phyloP scores from a whole-genome alignment of 1,140 invertebrate genomes.

The Drosophila takahashii region DNA sequence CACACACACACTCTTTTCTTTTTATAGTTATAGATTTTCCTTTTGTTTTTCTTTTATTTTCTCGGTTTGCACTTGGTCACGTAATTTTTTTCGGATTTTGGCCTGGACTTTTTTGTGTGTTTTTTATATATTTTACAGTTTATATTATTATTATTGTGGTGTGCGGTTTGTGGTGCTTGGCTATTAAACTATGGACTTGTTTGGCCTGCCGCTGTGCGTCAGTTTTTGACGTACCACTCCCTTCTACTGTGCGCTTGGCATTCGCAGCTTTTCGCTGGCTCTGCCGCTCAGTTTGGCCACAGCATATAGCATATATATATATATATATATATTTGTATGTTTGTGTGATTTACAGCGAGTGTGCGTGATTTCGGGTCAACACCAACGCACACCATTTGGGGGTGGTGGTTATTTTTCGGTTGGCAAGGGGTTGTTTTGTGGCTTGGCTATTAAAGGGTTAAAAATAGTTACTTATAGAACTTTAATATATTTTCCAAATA shows the following conservation, averaged over 20 bases:
- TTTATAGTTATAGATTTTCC: conserved; percentile 13
- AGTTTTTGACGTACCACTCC: conserved; percentile 85
- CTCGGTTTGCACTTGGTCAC: conserved; percentile 42
- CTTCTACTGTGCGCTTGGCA: conserved; percentile 76
- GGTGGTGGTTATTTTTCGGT: conserved; percentile 13
- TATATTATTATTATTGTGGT: conserved; percentile 42
- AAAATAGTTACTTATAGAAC: too few relatives aligned
- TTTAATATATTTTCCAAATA: too few relatives aligned
- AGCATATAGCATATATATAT: conserved; percentile 17
- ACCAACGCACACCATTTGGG: conserved; percentile 47
- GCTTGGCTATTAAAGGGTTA: too few relatives aligned
- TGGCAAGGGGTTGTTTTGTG: conserved; percentile 30
- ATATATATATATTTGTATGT: conserved; percentile 17
- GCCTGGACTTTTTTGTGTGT: conserved; percentile 33
- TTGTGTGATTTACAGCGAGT: conserved; percentile 81
- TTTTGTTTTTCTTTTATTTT: conserved; percentile 9
- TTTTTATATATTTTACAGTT: conserved; percentile 63
- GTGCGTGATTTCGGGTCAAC: conserved; percentile 81
- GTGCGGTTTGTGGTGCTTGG: conserved; percentile 31
- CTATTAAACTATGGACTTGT: conserved; percentile 69
- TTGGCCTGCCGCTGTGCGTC: conserved; percentile 84
- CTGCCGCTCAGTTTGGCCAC: conserved; percentile 66
- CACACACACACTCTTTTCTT: conserved; percentile 27
- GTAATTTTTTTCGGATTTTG: conserved; percentile 3
- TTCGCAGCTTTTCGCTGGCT: conserved; percentile 67